Conservation (phyloP, 2,888 invertebrate genomes). For the Lasioglossum zephyrum region DNA sequence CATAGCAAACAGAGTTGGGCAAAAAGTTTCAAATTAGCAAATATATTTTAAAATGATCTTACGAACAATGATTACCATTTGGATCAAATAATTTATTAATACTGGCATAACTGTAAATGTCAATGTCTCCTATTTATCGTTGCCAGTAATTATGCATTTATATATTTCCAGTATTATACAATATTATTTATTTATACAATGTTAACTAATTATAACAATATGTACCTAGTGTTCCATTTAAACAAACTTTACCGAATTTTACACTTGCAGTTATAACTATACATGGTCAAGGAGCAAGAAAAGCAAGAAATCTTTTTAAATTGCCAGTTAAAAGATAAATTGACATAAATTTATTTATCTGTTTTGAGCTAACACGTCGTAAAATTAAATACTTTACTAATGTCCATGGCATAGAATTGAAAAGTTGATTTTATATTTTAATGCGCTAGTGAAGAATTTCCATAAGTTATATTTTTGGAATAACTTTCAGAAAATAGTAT, state of each 20-base stretch:
- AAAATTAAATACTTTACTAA: constrained; percentile 38
- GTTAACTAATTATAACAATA: constrained; percentile 48
- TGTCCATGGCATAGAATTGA: constrained; percentile 7
- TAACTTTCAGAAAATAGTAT: constrained; percentile 10
- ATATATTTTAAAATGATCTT: constrained; percentile 44
- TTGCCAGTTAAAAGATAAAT: constrained; percentile 30
- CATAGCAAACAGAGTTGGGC: constrained; percentile 25
- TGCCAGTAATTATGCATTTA: constrained; percentile 48
- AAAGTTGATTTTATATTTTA: constrained; percentile 33
- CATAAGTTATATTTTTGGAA: constrained; percentile 14
- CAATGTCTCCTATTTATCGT: constrained; percentile 29
- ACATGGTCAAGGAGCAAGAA: constrained; percentile 7
- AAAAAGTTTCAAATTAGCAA: constrained; percentile 21
- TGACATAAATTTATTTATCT: constrained; percentile 33
- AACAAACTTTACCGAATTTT: constrained; percentile 35
- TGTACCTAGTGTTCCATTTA: constrained; percentile 27
- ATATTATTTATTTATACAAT: constrained; percentile 56
- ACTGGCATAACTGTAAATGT: constrained; percentile 47
- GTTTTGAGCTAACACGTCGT: constrained; percentile 23
- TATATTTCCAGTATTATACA: constrained; percentile 51
- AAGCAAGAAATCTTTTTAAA: constrained; percentile 29
- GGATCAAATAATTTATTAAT: constrained; percentile 58
- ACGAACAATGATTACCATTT: constrained; percentile 45
- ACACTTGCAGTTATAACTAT: constrained; percentile 25
- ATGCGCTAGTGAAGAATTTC: background rate